phyloP scores from a whole-genome alignment of 1,140 invertebrate species.

The Steinernema feltiae region DNA sequence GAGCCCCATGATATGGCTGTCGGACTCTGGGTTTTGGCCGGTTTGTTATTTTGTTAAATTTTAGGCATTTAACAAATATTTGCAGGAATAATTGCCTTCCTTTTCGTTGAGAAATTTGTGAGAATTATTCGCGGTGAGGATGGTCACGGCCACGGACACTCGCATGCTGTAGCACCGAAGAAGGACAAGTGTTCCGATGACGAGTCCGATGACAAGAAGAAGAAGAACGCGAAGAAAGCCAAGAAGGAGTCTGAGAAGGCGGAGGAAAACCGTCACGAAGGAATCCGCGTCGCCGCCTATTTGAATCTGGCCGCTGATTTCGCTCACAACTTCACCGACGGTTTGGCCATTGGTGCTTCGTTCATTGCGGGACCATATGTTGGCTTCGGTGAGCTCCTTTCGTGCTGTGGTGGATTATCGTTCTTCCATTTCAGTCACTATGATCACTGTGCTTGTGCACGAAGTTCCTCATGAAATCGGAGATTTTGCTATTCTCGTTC shows the following conservation, averaged over 20 bases:
- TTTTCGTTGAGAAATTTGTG: constrained; percentile 86
- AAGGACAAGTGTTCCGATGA: constrained; percentile 42
- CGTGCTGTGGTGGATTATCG: too few species aligned
- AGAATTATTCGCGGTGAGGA: constrained; percentile 73
- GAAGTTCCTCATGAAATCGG: constrained; percentile 97
- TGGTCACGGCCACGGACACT: constrained; percentile 62
- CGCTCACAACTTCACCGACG: constrained; percentile 93
- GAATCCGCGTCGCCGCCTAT: constrained; percentile 85
- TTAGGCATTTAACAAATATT: background rate
- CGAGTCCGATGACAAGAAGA: constrained; percentile 38
- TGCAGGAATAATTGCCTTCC: constrained; percentile 77
- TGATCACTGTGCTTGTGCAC: constrained; percentile 84
- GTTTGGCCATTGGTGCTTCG: constrained; percentile 89
- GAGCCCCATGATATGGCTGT: constrained; percentile 48
- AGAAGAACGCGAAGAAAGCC: constrained; percentile 58
- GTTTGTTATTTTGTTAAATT: constrained; percentile 21
- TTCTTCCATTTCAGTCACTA: constrained; percentile 71
- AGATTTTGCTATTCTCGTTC: constrained; percentile 91
- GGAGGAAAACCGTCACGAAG: constrained; percentile 45
- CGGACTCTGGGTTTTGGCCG: constrained; percentile 35
- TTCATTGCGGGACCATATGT: constrained; percentile 71
- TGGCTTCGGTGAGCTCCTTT: constrained; percentile 43
- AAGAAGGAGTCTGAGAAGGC: constrained; percentile 55
- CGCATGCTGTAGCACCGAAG: constrained; percentile 35
- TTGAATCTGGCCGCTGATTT: constrained; percentile 89